phyloP scores from a whole-genome alignment of 2,113 vertebrate species.

The Apistogramma diplotaenia region DNA sequence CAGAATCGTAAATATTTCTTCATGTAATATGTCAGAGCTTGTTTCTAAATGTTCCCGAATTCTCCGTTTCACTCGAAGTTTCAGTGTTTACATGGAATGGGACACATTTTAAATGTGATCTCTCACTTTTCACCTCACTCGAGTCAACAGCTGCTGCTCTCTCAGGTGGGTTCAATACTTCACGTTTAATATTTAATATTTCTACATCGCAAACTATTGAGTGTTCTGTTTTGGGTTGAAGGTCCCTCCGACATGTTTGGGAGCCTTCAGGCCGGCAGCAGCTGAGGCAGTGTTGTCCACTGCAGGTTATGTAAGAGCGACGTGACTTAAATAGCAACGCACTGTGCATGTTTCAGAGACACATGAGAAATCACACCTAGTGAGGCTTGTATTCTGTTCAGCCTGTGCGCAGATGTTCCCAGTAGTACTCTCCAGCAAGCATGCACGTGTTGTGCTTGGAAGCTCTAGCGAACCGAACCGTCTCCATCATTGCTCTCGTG shows the following conservation, averaged over 20 bases:
- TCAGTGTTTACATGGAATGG: not conserved
- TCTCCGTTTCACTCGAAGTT: no score
- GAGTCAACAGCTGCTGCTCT: not conserved
- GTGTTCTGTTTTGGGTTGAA: not conserved
- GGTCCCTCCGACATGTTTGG: not conserved
- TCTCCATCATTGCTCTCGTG: not conserved
- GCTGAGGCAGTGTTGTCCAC: not conserved
- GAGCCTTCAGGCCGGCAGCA: not conserved
- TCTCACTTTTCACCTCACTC: not conserved
- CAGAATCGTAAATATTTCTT: no score
- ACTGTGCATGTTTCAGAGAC: not conserved
- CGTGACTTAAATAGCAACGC: not conserved
- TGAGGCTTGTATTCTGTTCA: not conserved
- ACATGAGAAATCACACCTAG: not conserved
- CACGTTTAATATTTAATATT: not conserved
- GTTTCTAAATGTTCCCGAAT: no score
- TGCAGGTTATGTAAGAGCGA: constrained; percentile 33
- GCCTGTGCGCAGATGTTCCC: not conserved
- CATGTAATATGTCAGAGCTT: no score
- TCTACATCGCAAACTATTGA: not conserved
- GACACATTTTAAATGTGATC: no score
- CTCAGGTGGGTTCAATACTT: not conserved
- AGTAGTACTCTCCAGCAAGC: not conserved
- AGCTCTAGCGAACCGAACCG: not conserved
- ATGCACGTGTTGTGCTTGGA: not conserved